Conservation (phyloP, 30 jellyfish, hydroid and myxozoan species). For the Hydractinia symbiolongicarpus region DNA sequence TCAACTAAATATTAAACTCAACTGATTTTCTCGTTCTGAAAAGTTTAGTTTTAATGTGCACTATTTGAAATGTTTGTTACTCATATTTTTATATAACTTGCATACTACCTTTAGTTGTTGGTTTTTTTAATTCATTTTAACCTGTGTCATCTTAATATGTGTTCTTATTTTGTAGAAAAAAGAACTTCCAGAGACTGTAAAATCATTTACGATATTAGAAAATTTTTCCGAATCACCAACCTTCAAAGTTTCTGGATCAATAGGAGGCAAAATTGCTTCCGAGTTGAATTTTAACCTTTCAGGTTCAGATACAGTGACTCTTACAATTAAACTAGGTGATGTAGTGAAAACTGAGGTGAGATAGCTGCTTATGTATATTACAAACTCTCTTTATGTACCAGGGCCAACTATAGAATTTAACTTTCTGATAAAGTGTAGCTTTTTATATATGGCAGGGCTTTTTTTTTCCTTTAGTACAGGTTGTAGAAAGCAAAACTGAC, state of each 20-base stretch:
- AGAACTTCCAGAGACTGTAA: conserved; percentile 9
- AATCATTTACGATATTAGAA: conserved; percentile 27
- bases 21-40: too few species aligned
- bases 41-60: too few species aligned
- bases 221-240: conserved; percentile 69
- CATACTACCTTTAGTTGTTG: neutral
- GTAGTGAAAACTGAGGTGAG: conserved; percentile 62
- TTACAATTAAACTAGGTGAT: conserved; percentile 59
- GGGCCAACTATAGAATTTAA: too few species aligned
- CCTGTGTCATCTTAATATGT: neutral
- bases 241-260: conserved; percentile 67
- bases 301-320: conserved; percentile 50
- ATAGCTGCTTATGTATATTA: neutral
- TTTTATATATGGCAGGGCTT: too few species aligned
- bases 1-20: too few species aligned
- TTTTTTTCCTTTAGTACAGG: too few species aligned
- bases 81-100: too few species aligned
- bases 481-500: too few species aligned
- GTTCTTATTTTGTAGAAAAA: conserved; percentile 19
- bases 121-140: neutral
- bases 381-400: neutral
- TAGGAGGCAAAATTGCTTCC: conserved; percentile 85
- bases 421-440: too few species aligned
- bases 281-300: conserved; percentile 67
- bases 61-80: too few species aligned